Percentiles rank a stretch among this genome's conserved stretches.
Evolutionary conservation across 37 sponge, comb jelly and placozoan species (phyloP).

Genomic region (Ianthella basta): DNA sequence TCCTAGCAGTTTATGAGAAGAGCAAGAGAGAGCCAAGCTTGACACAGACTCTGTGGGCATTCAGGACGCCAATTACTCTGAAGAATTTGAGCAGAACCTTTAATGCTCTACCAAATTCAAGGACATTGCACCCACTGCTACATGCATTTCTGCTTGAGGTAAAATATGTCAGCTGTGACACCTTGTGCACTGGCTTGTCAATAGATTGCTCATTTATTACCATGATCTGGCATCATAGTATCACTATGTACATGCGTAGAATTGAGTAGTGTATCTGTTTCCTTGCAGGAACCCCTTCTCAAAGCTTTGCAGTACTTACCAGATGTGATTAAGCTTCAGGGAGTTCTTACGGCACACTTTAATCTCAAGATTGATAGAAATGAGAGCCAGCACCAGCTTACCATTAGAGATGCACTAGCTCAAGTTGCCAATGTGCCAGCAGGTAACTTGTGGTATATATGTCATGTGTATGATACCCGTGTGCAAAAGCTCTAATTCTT

Average conservation of each 20-base stretch:
- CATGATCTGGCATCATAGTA: too few species aligned
- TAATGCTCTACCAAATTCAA: not conserved
- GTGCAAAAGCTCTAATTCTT: not conserved
- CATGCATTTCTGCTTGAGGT: not conserved
- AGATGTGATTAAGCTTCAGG: slow-evolving; percentile 68
- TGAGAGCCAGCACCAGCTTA: not conserved
- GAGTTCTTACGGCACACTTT: slow-evolving; percentile 17
- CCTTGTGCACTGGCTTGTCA: too few species aligned
- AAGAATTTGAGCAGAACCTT: not conserved
- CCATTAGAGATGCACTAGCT: slow-evolving; percentile 47
- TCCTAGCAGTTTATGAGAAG: slow-evolving; percentile 72
- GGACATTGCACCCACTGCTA: slow-evolving; percentile 5
- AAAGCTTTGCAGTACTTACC: slow-evolving; percentile 77
- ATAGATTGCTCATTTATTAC: too few species aligned
- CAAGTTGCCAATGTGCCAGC: not conserved
- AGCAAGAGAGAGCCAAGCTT: slow-evolving; percentile 36
- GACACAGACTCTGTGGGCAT: slow-evolving; percentile 11
- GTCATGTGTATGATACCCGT: not conserved
- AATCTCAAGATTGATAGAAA: slow-evolving; percentile 32
- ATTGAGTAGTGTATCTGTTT: too few species aligned
- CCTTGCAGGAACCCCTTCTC: slow-evolving; percentile 53
- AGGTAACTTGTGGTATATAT: not conserved
- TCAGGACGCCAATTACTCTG: not conserved
- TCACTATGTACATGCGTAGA: too few species aligned
- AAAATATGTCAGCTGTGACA: too few species aligned